Evolutionary conservation across 2,797 vertebrate genomes (phyloP).

Genomic region (Muscicapa comitata): DNA sequence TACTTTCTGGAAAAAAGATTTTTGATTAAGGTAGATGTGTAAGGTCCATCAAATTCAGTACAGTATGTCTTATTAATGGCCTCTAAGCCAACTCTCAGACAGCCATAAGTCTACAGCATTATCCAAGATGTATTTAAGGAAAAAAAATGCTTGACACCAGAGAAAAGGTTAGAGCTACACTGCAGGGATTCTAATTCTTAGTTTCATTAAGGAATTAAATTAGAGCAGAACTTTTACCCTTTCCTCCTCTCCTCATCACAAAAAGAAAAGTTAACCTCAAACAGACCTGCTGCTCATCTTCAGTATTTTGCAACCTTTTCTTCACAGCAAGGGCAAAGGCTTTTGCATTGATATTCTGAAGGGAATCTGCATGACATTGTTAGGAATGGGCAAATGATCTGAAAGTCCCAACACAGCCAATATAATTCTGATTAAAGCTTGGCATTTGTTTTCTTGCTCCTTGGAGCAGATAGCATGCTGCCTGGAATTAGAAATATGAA

Average conservation of each 20-base stretch:
- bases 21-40: background rate
- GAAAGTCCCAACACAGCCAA: slow-evolving; percentile 23
- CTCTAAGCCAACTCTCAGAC: background rate
- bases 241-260: background rate
- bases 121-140: slow-evolving; percentile 6
- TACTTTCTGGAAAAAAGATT: background rate
- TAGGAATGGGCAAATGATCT: slow-evolving; percentile 34
- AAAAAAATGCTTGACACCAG: slow-evolving; percentile 17
- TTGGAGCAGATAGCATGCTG: slow-evolving; percentile 47
- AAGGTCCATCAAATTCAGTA: background rate
- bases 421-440: slow-evolving; percentile 61
- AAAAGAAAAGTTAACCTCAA: slow-evolving; percentile 27
- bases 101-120: background rate
- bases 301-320: slow-evolving; percentile 14
- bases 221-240: slow-evolving; percentile 41
- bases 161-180: slow-evolving; percentile 37
- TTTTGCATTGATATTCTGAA: slow-evolving; percentile 24
- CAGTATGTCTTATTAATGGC: background rate
- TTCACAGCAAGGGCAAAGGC: slow-evolving; percentile 47
- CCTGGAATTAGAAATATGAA: slow-evolving; percentile 70
- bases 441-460: slow-evolving; percentile 66
- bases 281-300: background rate
- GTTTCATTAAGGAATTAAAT: slow-evolving; percentile 72
- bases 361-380: slow-evolving; percentile 32
- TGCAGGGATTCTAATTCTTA: slow-evolving; percentile 51